Evolutionary conservation across 2,113 vertebrate species (phyloP).

Genomic region (Triplophysa rosa): DNA sequence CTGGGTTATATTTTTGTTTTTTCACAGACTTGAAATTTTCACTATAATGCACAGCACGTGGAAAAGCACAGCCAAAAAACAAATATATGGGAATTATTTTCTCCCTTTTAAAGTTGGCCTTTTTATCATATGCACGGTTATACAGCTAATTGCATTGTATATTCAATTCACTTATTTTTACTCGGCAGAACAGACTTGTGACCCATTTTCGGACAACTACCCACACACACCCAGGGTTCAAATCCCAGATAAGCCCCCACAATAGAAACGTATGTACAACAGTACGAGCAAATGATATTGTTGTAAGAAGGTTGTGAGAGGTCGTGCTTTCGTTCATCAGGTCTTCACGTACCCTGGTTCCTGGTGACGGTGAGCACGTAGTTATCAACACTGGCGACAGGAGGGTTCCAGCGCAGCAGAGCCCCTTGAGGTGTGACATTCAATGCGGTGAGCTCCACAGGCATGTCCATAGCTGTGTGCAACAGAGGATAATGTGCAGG

Average conservation of each 20-base stretch:
- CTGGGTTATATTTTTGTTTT: too few relatives aligned
- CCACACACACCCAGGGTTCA: neutral
- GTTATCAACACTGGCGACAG: conserved; percentile 84
- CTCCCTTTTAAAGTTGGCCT: neutral
- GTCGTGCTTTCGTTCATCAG: neutral
- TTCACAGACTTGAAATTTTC: too few relatives aligned
- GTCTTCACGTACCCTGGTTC: conserved; percentile 74
- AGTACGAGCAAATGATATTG: neutral
- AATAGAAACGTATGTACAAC: neutral
- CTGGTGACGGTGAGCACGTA: conserved; percentile 85
- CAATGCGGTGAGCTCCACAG: conserved; percentile 80
- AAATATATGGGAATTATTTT: neutral
- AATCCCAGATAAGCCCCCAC: neutral
- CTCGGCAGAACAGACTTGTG: neutral
- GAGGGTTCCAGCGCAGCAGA: conserved; percentile 86
- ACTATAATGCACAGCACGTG: too few relatives aligned
- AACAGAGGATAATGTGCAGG: conserved; percentile 23
- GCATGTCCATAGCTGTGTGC: conserved; percentile 88
- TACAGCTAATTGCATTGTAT: neutral
- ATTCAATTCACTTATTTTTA: neutral
- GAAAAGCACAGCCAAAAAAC: neutral
- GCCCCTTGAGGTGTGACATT: conserved; percentile 89
- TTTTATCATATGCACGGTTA: neutral
- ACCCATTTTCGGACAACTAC: neutral
- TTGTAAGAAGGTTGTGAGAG: neutral